Evolutionary conservation across 1,140 invertebrate genomes (phyloP).

Genomic region (Proales similis): DNA sequence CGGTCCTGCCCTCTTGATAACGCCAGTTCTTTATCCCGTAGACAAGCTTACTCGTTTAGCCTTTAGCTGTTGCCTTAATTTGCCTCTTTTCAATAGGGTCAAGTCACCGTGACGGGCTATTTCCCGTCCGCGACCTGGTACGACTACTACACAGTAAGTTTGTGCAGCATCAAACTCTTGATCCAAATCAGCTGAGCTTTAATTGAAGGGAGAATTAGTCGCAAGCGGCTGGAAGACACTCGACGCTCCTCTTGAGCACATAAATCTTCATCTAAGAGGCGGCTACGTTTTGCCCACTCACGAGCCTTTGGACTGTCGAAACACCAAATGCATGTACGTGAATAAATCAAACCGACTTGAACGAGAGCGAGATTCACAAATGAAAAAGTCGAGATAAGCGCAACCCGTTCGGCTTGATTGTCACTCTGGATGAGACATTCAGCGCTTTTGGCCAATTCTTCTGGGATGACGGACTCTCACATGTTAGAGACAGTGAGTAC

Average conservation of each 20-base stretch:
- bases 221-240: constrained; percentile 27
- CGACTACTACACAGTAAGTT: constrained; percentile 8
- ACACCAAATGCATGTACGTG: constrained; percentile 39
- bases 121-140: constrained; percentile 32
- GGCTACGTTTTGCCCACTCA: constrained; percentile 51
- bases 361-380: neutral
- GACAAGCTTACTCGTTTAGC: neutral
- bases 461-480: constrained; percentile 41
- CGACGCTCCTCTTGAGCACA: constrained; percentile 41
- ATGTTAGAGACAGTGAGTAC: no score
- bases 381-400: no score
- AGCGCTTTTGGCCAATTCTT: constrained; percentile 37
- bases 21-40: constrained; percentile 63
- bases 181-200: neutral
- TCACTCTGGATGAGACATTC: constrained; percentile 32
- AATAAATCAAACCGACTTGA: neutral
- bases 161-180: no score
- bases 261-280: constrained; percentile 51
- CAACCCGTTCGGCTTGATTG: constrained; percentile 37
- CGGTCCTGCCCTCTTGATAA: constrained; percentile 65
- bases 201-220: constrained; percentile 2
- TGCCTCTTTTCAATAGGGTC: constrained; percentile 44
- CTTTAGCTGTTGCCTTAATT: neutral
- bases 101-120: constrained; percentile 4
- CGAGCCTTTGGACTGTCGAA: constrained; percentile 41